Evolutionary conservation across 2,888 invertebrate genomes (phyloP).

Genomic region (Carcina quercana): DNA sequence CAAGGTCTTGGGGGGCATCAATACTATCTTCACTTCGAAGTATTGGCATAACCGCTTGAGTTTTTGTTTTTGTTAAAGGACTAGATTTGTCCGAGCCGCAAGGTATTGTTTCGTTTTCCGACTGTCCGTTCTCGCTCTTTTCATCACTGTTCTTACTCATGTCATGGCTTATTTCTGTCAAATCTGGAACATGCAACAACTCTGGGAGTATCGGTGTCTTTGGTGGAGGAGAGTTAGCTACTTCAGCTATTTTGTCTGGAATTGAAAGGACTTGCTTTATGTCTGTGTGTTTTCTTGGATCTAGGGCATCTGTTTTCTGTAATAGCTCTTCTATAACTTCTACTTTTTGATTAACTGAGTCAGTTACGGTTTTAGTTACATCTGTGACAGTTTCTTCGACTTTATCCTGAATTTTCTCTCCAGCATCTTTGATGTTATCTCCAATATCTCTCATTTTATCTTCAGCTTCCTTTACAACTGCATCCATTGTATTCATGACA

Average conservation of each 20-base stretch:
- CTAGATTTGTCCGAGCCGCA: slow-evolving; percentile 68
- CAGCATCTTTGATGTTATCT: slow-evolving; percentile 5
- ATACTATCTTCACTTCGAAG: slow-evolving; percentile 61
- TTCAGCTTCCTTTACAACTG: slow-evolving; percentile 16
- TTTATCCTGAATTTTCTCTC: slow-evolving; percentile 13
- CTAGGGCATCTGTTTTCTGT: slow-evolving; percentile 43
- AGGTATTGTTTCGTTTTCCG: slow-evolving; percentile 66
- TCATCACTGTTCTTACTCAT: slow-evolving; percentile 61
- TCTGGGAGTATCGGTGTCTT: slow-evolving; percentile 60
- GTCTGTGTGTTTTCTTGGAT: slow-evolving; percentile 41
- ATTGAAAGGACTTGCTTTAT: slow-evolving; percentile 44
- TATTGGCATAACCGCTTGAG: slow-evolving; percentile 67
- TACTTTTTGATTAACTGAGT: slow-evolving; percentile 37
- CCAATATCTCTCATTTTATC: slow-evolving; percentile 14
- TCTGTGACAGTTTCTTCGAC: slow-evolving; percentile 4
- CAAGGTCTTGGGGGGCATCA: slow-evolving; percentile 32
- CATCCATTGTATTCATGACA: slow-evolving; percentile 35
- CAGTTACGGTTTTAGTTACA: slow-evolving; percentile 15
- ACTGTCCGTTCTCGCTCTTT: slow-evolving; percentile 59
- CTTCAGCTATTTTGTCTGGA: slow-evolving; percentile 46
- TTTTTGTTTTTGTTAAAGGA: slow-evolving; percentile 59
- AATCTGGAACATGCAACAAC: slow-evolving; percentile 53
- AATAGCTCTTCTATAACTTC: slow-evolving; percentile 50
- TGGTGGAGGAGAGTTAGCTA: slow-evolving; percentile 57
- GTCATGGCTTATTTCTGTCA: slow-evolving; percentile 53